Percentiles rank a stretch among this genome's conserved stretches.
phyloP scores from a whole-genome alignment of 1,140 invertebrate genomes.

The Thaumetopoea pityocampa region DNA sequence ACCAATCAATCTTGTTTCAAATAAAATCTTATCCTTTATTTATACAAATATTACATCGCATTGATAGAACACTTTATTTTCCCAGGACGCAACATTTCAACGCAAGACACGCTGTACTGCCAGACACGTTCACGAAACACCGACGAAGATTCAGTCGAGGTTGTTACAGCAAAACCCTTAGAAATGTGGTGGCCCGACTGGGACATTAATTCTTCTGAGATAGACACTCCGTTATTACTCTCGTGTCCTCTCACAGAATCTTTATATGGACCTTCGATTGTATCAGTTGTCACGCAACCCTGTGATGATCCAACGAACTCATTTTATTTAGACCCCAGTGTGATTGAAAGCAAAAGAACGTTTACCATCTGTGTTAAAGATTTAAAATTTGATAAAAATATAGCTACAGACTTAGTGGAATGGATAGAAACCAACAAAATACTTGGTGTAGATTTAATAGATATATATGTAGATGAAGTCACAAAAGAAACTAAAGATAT shows the following conservation, averaged over 20 bases:
- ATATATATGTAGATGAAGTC: constrained; percentile 80
- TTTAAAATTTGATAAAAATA: constrained; percentile 80
- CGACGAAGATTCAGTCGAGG: constrained; percentile 50
- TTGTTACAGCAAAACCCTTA: constrained; percentile 61
- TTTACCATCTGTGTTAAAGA: constrained; percentile 86
- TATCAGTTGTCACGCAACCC: constrained; percentile 63
- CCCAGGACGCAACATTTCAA: constrained; percentile 53
- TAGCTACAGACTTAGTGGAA: constrained; percentile 78
- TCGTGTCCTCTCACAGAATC: constrained; percentile 61
- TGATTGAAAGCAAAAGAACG: constrained; percentile 38
- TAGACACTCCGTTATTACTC: constrained; percentile 61
- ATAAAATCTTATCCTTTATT: neutral
- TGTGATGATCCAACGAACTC: constrained; percentile 61
- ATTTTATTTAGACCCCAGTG: constrained; percentile 39
- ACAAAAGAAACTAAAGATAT: constrained; percentile 74
- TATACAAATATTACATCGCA: neutral
- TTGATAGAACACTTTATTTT: constrained; percentile 21
- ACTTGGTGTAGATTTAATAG: constrained; percentile 80
- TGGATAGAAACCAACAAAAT: constrained; percentile 83
- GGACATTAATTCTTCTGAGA: constrained; percentile 44
- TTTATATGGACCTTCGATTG: constrained; percentile 36
- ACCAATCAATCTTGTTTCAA: constrained; percentile 7
- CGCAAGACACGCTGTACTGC: constrained; percentile 53
- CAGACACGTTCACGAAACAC: constrained; percentile 49
- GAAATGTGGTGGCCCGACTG: constrained; percentile 73